These are phyloP conservation scores for Patiria miniata DNA, from an alignment of 35 echinoderm and acorn worm genomes.

Conservation along the genomic window DNA sequence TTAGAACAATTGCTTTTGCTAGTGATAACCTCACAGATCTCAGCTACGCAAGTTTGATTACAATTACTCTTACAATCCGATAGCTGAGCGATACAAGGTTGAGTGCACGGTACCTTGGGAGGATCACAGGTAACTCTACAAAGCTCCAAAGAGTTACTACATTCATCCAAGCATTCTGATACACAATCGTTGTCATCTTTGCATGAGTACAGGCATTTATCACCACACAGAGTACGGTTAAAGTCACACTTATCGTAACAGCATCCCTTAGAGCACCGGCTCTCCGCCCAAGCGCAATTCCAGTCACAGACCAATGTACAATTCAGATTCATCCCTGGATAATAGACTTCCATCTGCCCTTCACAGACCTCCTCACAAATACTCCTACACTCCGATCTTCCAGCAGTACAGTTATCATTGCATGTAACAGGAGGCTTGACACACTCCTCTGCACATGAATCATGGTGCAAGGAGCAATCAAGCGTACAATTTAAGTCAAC, in stretches of 20 bases:
- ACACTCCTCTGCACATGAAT: constrained; percentile 27
- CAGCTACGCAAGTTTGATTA: constrained; percentile 2
- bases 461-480: constrained; percentile 30
- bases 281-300: neutral
- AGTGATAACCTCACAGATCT: constrained; percentile 33
- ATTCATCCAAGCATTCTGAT: neutral
- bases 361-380: constrained; percentile 35
- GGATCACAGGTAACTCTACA: constrained; percentile 9
- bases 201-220: constrained; percentile 33
- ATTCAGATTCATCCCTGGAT: neutral
- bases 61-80: neutral
- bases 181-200: constrained; percentile 53
- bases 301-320: constrained; percentile 32
- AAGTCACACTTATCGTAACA: constrained; percentile 31
- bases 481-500: constrained; percentile 38
- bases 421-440: constrained; percentile 41
- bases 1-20: neutral
- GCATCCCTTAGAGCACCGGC: neutral
- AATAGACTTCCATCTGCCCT: neutral
- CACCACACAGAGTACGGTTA: constrained; percentile 18
- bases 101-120: constrained; percentile 2
- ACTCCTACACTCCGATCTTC: constrained; percentile 7
- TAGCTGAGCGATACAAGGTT: neutral
- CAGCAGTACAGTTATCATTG: constrained; percentile 57
- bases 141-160: neutral